Conservation (phyloP, 1,140 invertebrate genomes). For the Oreohelix idahoensis region DNA sequence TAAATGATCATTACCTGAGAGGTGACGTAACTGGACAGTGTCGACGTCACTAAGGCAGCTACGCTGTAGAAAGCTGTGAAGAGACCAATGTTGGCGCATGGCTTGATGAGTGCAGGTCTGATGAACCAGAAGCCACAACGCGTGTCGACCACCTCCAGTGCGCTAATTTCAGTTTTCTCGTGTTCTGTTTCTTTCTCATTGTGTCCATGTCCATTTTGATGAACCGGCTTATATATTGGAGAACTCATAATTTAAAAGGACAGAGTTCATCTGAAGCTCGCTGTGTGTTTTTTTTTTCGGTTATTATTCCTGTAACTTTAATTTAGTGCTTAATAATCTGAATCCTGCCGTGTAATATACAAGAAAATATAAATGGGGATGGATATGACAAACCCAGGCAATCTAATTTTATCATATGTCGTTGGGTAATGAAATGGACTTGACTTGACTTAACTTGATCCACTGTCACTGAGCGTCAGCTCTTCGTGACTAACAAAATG, state of each 20-base stretch:
- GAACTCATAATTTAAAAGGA: background rate
- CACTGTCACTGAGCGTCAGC: too few species aligned
- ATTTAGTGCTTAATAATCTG: too few species aligned
- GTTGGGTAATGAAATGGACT: too few species aligned
- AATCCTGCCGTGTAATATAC: too few species aligned
- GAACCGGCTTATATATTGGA: background rate
- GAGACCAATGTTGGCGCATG: conserved; percentile 40
- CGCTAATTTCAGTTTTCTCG: background rate
- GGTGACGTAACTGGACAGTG: conserved; percentile 42
- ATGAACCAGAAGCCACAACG: conserved; percentile 39
- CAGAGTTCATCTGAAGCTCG: too few species aligned
- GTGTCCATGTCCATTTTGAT: background rate
- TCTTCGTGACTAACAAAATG: too few species aligned
- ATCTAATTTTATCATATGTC: too few species aligned
- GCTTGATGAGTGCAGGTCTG: conserved; percentile 17
- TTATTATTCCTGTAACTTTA: too few species aligned
- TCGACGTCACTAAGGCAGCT: conserved; percentile 40
- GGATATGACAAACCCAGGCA: too few species aligned
- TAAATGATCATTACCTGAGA: conserved; percentile 44
- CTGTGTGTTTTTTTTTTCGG: too few species aligned
- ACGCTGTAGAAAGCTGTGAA: conserved; percentile 44
- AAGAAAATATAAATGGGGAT: too few species aligned
- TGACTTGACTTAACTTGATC: too few species aligned
- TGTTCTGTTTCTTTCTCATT: background rate
- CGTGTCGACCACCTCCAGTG: background rate